Evolutionary conservation across 2,113 vertebrate species (phyloP).

Genomic region (Leuciscus idus): DNA sequence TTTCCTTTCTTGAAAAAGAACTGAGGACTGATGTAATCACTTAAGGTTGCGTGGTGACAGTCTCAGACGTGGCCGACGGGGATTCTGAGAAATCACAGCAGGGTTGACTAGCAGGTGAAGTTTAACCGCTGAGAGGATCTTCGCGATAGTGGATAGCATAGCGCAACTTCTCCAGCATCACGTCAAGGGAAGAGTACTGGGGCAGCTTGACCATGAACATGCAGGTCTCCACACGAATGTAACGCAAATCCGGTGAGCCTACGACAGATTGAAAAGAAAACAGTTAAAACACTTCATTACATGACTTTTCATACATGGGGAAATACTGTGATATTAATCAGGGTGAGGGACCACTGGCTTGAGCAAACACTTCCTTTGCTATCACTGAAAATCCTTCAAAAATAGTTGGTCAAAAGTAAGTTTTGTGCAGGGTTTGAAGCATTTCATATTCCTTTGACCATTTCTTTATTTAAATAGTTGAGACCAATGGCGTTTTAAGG

Average conservation of each 20-base stretch:
- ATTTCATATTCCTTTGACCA: neutral
- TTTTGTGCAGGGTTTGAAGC: no score
- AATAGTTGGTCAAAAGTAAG: no score
- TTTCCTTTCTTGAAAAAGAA: constrained; percentile 28
- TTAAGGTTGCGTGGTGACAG: constrained; percentile 1
- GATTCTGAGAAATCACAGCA: neutral
- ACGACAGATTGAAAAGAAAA: neutral
- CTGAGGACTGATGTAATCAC: neutral
- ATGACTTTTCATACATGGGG: no score
- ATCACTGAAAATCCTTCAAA: no score
- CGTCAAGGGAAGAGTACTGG: constrained; percentile 93
- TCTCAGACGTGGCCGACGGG: neutral
- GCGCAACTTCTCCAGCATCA: constrained; percentile 95
- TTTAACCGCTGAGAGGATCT: constrained; percentile 95
- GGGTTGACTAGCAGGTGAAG: neutral
- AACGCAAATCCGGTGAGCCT: constrained; percentile 92
- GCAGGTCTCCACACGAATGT: constrained; percentile 97
- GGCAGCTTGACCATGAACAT: constrained; percentile 99
- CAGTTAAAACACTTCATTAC: neutral
- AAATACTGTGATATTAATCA: no score
- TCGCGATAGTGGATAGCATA: constrained; percentile 98
- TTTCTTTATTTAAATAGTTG: neutral
- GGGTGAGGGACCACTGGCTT: no score
- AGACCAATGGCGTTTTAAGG: no score
- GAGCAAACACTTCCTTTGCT: no score